Conservation (phyloP, 2,113 vertebrate species). For the Amblyornis subalaris region DNA sequence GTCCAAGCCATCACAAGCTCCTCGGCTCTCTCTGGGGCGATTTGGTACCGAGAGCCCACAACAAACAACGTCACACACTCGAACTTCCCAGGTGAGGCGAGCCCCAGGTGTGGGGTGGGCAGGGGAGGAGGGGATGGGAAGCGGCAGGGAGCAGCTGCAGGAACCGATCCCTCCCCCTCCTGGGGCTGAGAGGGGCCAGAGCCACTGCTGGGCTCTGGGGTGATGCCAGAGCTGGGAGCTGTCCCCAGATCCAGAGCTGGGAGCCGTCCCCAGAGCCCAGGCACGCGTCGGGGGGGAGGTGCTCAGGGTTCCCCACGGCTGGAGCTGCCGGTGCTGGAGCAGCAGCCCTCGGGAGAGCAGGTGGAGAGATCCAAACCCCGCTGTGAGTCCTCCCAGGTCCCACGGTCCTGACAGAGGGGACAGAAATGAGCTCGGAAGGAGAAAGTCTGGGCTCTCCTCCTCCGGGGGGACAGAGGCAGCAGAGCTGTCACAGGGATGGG, state of each 20-base stretch:
- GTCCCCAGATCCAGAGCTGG: neutral
- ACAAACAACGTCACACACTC: neutral
- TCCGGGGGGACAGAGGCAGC: neutral
- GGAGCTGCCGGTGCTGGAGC: neutral
- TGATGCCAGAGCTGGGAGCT: neutral
- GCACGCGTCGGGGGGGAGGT: rapidly evolving
- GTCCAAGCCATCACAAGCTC: neutral
- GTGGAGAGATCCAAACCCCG: neutral
- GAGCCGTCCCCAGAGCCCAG: rapidly evolving
- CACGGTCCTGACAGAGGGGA: neutral
- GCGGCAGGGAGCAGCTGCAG: neutral
- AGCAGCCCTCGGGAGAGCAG: neutral
- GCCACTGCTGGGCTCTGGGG: neutral
- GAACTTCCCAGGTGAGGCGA: neutral
- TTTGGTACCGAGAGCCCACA: neutral
- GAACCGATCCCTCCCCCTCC: neutral
- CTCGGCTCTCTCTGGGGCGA: neutral
- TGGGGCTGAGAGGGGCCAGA: neutral
- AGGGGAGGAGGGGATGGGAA: neutral
- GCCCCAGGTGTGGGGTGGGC: neutral
- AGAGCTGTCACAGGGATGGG: neutral
- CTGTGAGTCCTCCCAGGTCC: rapidly evolving
- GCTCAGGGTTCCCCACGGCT: rapidly evolving
- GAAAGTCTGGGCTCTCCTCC: neutral
- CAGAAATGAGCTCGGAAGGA: neutral